Percentiles rank a stretch among this genome's conserved stretches.
These are phyloP conservation scores for Chironomus striatipennis DNA, from an alignment of 1,140 invertebrate genomes.

Conservation along the genomic window DNA sequence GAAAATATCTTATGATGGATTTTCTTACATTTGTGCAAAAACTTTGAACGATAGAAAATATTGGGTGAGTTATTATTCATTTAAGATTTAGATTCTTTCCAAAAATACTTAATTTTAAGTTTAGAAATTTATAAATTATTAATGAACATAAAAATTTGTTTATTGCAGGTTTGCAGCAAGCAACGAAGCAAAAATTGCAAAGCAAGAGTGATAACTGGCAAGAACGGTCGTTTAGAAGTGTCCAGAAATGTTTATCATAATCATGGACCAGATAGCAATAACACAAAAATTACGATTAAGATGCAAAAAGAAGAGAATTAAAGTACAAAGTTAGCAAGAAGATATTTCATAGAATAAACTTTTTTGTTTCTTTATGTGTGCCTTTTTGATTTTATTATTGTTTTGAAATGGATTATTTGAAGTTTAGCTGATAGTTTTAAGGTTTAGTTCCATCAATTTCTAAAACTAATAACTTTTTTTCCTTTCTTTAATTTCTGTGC, in stretches of 20 bases:
- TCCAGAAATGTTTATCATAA: background rate
- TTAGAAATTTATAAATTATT: too few relatives aligned
- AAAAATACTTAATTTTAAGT: too few relatives aligned
- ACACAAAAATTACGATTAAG: background rate
- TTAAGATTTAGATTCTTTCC: too few relatives aligned
- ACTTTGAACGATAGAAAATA: slow-evolving; percentile 29
- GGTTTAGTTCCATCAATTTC: background rate
- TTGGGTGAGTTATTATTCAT: slow-evolving; percentile 26
- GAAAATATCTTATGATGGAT: slow-evolving; percentile 29
- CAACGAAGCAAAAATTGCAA: slow-evolving; percentile 30
- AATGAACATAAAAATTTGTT: too few relatives aligned
- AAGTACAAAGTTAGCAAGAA: background rate
- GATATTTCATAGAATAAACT: background rate
- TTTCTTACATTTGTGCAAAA: slow-evolving; percentile 30
- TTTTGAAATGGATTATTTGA: background rate
- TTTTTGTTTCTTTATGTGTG: background rate
- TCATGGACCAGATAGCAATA: background rate
- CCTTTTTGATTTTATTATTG: background rate
- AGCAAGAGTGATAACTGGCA: slow-evolving; percentile 29
- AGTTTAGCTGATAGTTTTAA: background rate
- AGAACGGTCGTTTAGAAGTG: background rate
- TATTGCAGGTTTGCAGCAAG: slow-evolving; percentile 28
- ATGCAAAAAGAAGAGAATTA: background rate
- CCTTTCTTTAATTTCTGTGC: background rate
- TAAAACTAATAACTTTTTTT: background rate